Conservation (phyloP, 2,888 invertebrate genomes). For the Thalpophila matura region DNA sequence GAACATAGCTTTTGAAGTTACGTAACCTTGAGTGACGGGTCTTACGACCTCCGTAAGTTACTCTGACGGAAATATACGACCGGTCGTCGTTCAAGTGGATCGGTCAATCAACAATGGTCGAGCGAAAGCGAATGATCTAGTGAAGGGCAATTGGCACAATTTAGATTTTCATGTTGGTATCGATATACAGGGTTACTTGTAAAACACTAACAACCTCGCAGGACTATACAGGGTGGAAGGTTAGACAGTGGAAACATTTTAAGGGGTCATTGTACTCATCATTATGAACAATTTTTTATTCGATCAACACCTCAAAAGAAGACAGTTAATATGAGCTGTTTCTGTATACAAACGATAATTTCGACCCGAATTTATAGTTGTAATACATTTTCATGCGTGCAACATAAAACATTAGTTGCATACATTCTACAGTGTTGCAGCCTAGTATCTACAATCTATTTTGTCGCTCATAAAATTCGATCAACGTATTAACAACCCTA, state of each 20-base stretch:
- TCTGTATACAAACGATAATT: too few relatives aligned
- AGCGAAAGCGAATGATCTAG: neutral
- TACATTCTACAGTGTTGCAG: neutral
- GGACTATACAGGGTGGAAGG: too few relatives aligned
- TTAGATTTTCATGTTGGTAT: conserved; percentile 1
- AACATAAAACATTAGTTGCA: neutral
- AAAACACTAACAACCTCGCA: too few relatives aligned
- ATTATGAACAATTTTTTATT: too few relatives aligned
- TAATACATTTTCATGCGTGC: neutral
- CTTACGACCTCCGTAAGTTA: neutral
- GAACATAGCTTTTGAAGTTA: neutral
- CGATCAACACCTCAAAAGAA: too few relatives aligned
- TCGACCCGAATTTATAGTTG: too few relatives aligned
- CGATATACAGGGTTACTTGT: too few relatives aligned
- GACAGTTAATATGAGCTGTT: too few relatives aligned
- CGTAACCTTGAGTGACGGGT: conserved; percentile 9
- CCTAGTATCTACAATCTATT: neutral
- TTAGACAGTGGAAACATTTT: too few relatives aligned
- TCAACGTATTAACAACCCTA: conserved; percentile 12
- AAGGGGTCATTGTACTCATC: too few relatives aligned
- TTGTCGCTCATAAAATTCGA: conserved; percentile 23
- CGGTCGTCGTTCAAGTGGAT: conserved; percentile 1
- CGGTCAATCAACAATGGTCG: conserved; percentile 20
- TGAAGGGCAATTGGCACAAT: neutral
- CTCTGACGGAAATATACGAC: conserved; percentile 19